phyloP scores from a whole-genome alignment of 2,797 vertebrate species.

The Xerus rutilus region DNA sequence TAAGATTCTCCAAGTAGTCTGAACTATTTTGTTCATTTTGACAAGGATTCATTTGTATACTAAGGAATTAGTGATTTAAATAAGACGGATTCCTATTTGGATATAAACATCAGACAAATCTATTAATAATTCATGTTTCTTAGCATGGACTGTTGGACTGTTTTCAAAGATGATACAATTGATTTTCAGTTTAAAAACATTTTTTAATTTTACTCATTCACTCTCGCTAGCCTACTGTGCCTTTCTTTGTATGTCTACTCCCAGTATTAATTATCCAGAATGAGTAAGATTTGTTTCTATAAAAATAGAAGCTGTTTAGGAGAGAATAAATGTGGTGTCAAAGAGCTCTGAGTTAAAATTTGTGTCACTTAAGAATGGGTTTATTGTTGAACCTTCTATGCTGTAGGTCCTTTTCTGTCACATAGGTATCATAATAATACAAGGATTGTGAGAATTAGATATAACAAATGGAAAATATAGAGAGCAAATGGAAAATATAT shows the following conservation, averaged over 20 bases:
- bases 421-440: not conserved
- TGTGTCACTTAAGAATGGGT: not conserved
- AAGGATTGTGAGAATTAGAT: not conserved
- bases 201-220: not conserved
- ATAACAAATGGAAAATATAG: not conserved
- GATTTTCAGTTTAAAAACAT: constrained; percentile 8
- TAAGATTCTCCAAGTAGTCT: not conserved
- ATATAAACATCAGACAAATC: not conserved
- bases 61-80: not conserved
- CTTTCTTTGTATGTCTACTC: not conserved
- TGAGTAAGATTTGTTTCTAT: not conserved
- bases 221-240: not conserved
- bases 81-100: not conserved
- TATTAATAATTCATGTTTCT: constrained; percentile 5
- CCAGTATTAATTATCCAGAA: not conserved
- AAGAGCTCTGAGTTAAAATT: not conserved
- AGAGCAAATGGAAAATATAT: not conserved
- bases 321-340: not conserved
- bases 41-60: not conserved
- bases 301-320: not conserved
- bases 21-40: constrained; percentile 25
- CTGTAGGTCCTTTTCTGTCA: not conserved
- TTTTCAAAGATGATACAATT: not conserved
- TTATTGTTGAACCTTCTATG: not conserved
- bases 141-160: not conserved